Conservation (phyloP, 2,797 vertebrate genomes). For the Sorex maritimensis region DNA sequence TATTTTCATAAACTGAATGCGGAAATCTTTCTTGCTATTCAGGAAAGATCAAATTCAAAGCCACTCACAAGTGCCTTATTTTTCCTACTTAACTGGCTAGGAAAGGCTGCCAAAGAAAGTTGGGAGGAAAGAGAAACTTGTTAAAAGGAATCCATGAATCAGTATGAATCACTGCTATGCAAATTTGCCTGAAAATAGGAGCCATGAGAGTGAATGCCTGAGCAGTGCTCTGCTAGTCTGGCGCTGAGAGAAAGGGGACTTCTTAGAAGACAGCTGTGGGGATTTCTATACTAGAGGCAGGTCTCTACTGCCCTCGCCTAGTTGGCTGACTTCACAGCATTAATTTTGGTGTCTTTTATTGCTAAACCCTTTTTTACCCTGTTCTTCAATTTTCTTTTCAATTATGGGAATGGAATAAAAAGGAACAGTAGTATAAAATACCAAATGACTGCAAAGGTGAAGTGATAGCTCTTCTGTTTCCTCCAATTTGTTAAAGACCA, state of each 20-base stretch:
- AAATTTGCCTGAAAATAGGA: conserved; percentile 35
- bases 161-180: accelerated
- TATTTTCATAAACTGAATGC: conserved; percentile 24
- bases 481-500: conserved; percentile 58
- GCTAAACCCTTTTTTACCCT: neutral
- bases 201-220: conserved; percentile 41
- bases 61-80: conserved; percentile 7
- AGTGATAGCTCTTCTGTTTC: conserved; percentile 19
- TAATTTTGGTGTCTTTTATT: conserved; percentile 36
- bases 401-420: neutral
- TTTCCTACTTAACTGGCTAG: neutral
- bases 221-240: neutral
- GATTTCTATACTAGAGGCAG: neutral
- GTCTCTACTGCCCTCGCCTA: neutral
- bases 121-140: neutral
- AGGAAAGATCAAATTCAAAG: conserved; percentile 43
- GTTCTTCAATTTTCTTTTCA: conserved; percentile 29
- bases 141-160: conserved; percentile 60
- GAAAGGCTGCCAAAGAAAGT: neutral
- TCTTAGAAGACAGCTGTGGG: neutral
- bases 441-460: neutral
- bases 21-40: neutral
- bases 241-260: conserved; percentile 29
- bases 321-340: neutral
- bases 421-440: neutral